Evolutionary conservation across 2,888 invertebrate species (phyloP).

Genomic region (Amblyjoppa proteus): DNA sequence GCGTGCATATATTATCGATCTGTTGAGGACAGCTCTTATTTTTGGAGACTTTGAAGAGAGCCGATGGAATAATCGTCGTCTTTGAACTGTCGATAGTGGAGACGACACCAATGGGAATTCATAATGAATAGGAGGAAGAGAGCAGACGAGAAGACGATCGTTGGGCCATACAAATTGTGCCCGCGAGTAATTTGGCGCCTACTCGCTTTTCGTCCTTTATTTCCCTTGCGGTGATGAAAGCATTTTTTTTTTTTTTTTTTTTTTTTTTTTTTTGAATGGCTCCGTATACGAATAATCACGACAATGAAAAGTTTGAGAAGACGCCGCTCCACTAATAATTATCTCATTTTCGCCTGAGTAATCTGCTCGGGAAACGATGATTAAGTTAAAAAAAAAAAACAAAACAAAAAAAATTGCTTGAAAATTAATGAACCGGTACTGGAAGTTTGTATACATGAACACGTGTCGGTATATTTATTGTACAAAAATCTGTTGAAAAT

Average conservation of each 20-base stretch:
- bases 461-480: too few relatives aligned
- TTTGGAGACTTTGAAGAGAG: too few relatives aligned
- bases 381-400: too few relatives aligned
- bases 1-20: background rate
- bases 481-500: too few relatives aligned
- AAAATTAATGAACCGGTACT: too few relatives aligned
- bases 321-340: too few relatives aligned
- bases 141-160: slow-evolving; percentile 32
- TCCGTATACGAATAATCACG: slow-evolving; percentile 38
- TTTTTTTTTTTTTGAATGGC: slow-evolving; percentile 41
- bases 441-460: too few relatives aligned
- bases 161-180: slow-evolving; percentile 28
- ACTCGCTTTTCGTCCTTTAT: slow-evolving; percentile 12
- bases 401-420: too few relatives aligned
- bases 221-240: slow-evolving; percentile 18
- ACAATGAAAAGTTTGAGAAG: background rate
- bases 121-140: slow-evolving; percentile 10
- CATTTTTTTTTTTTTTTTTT: slow-evolving; percentile 32
- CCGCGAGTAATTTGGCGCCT: slow-evolving; percentile 44
- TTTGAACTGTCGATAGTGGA: background rate
- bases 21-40: too few relatives aligned
- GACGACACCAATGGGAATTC: background rate
- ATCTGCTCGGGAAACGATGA: too few relatives aligned
- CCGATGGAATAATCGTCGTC: too few relatives aligned
- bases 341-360: too few relatives aligned